Evolutionary conservation across 2,888 invertebrate species (phyloP).

Genomic region (Spilosoma lubricipeda): DNA sequence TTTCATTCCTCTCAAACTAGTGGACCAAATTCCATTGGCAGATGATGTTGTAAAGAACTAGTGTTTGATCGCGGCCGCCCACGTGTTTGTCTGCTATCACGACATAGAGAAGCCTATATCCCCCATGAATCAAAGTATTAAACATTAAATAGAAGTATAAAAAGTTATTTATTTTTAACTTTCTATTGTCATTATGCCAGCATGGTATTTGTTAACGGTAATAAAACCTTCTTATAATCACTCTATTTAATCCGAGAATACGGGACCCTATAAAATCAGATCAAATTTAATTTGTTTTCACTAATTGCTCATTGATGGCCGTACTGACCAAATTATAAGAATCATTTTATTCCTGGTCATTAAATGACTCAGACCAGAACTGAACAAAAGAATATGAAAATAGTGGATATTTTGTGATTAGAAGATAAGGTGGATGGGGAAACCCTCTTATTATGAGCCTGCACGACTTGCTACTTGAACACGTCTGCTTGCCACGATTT

Average conservation of each 20-base stretch:
- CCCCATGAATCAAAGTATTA: too few relatives aligned
- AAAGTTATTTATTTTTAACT: neutral
- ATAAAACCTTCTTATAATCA: neutral
- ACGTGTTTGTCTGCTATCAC: too few relatives aligned
- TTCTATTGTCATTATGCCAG: neutral
- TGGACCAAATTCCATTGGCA: too few relatives aligned
- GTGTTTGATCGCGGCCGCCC: too few relatives aligned
- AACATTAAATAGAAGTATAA: too few relatives aligned
- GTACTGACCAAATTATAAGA: slow-evolving; percentile 13
- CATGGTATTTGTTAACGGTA: neutral
- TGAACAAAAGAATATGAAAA: slow-evolving; percentile 26
- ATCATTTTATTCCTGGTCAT: neutral
- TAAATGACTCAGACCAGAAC: neutral
- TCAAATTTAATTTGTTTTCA: slow-evolving; percentile 16
- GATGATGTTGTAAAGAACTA: too few relatives aligned
- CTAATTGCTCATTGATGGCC: slow-evolving; percentile 16
- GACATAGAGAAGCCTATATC: too few relatives aligned
- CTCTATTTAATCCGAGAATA: neutral
- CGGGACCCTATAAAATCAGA: neutral
- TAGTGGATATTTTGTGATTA: slow-evolving; percentile 63
- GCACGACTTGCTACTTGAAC: slow-evolving; percentile 81
- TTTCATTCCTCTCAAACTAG: too few relatives aligned
- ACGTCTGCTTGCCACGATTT: slow-evolving; percentile 81
- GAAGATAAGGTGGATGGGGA: slow-evolving; percentile 69
- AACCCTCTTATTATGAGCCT: slow-evolving; percentile 80